A percentile compares a stretch with the other conserved stretches of the same genome.
Conservation (phyloP, 2,113 vertebrate species). For the Antigone vipio region DNA sequence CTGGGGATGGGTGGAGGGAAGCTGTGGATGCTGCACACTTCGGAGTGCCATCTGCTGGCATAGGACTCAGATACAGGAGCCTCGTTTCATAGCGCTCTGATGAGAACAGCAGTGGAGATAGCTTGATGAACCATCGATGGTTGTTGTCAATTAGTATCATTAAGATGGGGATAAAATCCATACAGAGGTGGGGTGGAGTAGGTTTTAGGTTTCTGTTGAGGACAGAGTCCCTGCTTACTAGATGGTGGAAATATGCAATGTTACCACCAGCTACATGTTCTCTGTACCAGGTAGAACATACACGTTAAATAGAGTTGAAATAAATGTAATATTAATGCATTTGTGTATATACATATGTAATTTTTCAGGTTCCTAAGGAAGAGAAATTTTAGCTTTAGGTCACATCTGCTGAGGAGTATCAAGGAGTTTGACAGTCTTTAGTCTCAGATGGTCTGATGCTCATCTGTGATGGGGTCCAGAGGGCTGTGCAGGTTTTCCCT, state of each 20-base stretch:
- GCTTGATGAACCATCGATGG: not conserved
- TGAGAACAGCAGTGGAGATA: not conserved
- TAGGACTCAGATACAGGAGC: not conserved
- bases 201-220: not conserved
- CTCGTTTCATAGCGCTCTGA: not conserved
- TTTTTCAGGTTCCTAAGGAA: not conserved
- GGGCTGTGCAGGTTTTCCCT: not conserved
- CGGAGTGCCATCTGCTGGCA: conserved; percentile 54
- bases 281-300: not conserved
- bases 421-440: not conserved
- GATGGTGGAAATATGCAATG: not conserved
- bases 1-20: not conserved
- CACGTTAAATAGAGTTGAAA: not conserved
- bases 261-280: not conserved
- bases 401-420: not conserved
- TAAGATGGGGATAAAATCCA: not conserved
- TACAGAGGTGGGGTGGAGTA: not conserved
- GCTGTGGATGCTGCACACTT: not conserved
- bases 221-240: not conserved
- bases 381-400: not conserved
- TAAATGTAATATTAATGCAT: not conserved
- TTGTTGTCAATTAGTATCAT: not conserved
- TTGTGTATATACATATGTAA: not conserved
- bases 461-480: not conserved
- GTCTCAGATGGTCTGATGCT: not conserved